Percentiles rank a stretch among this genome's conserved stretches.
Conservation (phyloP, 2,113 vertebrate genomes). For the Protobothrops mucrosquamatus region DNA sequence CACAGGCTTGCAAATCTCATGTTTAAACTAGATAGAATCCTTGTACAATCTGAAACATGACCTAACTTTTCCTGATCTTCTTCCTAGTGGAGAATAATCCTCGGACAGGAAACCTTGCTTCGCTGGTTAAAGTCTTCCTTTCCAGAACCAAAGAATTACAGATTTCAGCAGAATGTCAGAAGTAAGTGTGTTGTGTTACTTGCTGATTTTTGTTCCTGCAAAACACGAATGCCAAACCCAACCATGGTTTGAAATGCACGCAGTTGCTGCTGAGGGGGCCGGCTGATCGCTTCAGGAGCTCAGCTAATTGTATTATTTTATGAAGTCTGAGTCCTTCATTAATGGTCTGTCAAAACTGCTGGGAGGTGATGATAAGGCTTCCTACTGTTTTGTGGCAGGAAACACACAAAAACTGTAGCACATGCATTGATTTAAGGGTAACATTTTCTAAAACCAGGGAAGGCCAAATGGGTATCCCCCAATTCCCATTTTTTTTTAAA, state of each 20-base stretch:
- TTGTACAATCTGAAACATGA: rapidly evolving
- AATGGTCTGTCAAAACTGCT: background rate
- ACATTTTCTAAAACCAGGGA: background rate
- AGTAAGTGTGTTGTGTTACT: constrained; percentile 76
- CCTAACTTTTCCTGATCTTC: constrained; percentile 37
- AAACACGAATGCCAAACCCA: background rate
- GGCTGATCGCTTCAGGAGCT: background rate
- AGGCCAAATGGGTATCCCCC: background rate
- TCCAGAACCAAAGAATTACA: constrained; percentile 97
- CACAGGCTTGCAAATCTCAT: background rate
- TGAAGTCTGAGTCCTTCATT: background rate
- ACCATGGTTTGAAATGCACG: background rate
- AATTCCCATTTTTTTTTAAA: background rate
- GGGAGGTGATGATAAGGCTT: background rate
- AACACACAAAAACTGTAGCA: background rate
- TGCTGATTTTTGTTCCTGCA: background rate
- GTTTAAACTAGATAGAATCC: background rate
- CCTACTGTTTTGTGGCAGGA: background rate
- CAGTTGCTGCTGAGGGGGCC: background rate
- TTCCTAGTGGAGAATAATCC: constrained; percentile 93
- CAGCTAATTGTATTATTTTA: background rate
- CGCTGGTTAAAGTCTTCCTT: constrained; percentile 91
- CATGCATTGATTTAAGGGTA: background rate
- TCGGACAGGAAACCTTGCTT: constrained; percentile 90
- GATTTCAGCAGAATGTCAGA: constrained; percentile 97